Evolutionary conservation across 1,140 invertebrate species (phyloP).

Genomic region (Pachypeltis micranthus): DNA sequence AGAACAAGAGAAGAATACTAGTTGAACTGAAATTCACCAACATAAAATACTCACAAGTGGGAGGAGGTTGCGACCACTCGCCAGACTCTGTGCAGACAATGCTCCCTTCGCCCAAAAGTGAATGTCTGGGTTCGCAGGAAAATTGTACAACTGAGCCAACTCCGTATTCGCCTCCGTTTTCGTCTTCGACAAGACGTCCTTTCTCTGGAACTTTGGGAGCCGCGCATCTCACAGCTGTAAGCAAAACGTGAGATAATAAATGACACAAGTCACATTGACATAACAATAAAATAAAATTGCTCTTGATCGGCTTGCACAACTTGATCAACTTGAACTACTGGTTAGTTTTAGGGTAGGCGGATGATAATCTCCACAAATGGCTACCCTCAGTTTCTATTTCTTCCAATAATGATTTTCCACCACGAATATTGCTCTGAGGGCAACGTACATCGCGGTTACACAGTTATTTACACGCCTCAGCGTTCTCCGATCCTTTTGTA

Average conservation of each 20-base stretch:
- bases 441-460: too few relatives aligned
- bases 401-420: too few relatives aligned
- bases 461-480: too few relatives aligned
- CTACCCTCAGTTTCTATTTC: too few relatives aligned
- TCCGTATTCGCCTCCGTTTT: constrained; percentile 40
- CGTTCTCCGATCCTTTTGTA: too few relatives aligned
- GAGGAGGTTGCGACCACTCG: constrained; percentile 74
- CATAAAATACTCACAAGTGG: constrained; percentile 49
- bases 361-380: too few relatives aligned
- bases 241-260: not conserved
- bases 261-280: not conserved
- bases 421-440: too few relatives aligned
- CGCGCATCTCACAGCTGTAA: constrained; percentile 63
- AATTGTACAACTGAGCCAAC: constrained; percentile 70
- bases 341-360: too few relatives aligned
- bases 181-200: constrained; percentile 48
- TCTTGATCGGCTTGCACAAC: too few relatives aligned
- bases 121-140: constrained; percentile 53
- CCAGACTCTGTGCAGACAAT: constrained; percentile 76
- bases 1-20: too few relatives aligned
- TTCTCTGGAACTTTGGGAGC: constrained; percentile 56
- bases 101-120: constrained; percentile 61
- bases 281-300: not conserved
- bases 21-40: too few relatives aligned
- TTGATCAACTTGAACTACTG: too few relatives aligned